Evolutionary conservation across 1,140 invertebrate species (phyloP), one percentile per base, ranked within the genome.

Genomic region (Adoxophyes honmai): DNA sequence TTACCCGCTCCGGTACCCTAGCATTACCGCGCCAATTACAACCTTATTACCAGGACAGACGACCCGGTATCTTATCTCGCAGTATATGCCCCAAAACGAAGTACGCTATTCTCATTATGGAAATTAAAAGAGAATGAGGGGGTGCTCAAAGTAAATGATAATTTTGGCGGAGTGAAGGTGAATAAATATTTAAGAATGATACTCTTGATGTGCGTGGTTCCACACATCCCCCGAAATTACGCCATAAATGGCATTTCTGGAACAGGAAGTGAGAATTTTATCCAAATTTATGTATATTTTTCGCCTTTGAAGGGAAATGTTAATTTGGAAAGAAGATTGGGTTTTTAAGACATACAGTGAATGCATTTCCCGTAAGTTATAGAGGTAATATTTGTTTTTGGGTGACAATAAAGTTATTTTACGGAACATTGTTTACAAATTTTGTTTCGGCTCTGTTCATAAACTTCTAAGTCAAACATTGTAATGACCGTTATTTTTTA

Each of bases 81-180:
- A 28, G 21, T 48, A 48, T 33, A 48, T 48, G 42, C 11, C 42
- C n/a, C 11, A 48, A 48, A 48, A 48, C 42, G 21, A 44, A 44
- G 39, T 44, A 48, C 42, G 42, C 21, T 1, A 48, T 48, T 48
- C 42, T 48, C 42, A 48, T 48, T 48, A 48, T 48, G 42, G 42
- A 48, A 48, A 48, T 48, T 48, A 48, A 48, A 48, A 48, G 42
- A 48, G 42, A 48, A 48, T 48, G 42, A 28, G 42, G 42, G 18
- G 42, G 18, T 48, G 42, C n/a, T 33, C 42, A 3, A 33, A 48
- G 42, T 48, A 48, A 48, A 48, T 48, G 42, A 48, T 48, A 48
- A 33, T 33, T 16, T 48, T 21, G 42, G 42, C 42, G 21, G 21
- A 28, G 42, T 7, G 10, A 44, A 44, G 18, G 42, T 7, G 10